Evolutionary conservation across 2,797 vertebrate species (phyloP).

Genomic region (Forpus xanthops): DNA sequence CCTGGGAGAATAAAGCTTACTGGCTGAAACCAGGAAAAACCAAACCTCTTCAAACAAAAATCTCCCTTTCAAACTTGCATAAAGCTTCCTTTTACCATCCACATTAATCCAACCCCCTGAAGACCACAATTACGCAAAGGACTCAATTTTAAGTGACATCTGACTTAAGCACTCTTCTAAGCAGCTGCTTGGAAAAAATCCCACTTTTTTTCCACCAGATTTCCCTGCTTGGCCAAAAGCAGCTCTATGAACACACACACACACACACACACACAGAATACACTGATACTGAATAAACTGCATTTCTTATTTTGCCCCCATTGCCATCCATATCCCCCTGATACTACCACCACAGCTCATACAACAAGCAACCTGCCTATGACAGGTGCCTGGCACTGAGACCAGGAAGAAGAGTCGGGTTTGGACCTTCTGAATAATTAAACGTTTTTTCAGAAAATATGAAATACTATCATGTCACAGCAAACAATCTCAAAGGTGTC

Average conservation of each 20-base stretch:
- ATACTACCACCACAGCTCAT: not conserved
- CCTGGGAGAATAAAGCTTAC: not conserved
- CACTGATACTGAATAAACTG: fast-evolving
- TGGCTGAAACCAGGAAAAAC: not conserved
- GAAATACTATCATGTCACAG: not conserved
- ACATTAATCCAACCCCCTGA: not conserved
- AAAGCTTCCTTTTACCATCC: not conserved
- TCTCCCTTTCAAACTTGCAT: not conserved
- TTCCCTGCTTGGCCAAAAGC: not conserved
- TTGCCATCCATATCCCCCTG: not conserved
- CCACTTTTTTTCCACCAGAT: not conserved
- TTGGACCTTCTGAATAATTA: not conserved
- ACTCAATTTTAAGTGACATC: not conserved
- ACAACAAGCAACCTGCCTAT: not conserved
- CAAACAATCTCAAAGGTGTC: not conserved
- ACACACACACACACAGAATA: no score
- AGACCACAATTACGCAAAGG: not conserved
- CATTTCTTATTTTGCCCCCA: not conserved
- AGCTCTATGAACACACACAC: not conserved
- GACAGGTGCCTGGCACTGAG: not conserved
- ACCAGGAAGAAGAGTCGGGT: fast-evolving
- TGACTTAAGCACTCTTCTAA: not conserved
- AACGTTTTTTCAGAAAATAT: not conserved
- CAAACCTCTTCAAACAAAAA: not conserved
- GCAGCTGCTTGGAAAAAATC: not conserved